Evolutionary conservation across 2,797 vertebrate species (phyloP).

Genomic region (Sternarchorhynchus goeldii): DNA sequence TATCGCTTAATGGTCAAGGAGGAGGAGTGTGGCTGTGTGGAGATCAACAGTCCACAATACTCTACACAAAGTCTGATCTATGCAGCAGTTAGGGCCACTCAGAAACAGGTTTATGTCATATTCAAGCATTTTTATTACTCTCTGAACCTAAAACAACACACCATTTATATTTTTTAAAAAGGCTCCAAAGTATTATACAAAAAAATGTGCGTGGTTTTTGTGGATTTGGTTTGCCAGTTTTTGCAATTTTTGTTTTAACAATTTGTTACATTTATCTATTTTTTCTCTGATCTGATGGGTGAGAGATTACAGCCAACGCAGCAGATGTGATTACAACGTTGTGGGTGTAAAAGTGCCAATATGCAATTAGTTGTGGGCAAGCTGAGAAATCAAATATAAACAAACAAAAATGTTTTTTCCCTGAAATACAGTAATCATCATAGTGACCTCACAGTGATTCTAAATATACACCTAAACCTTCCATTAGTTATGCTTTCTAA

Average conservation of each 20-base stretch:
- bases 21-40: background rate
- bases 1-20: conserved; percentile 11
- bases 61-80: conserved; percentile 23
- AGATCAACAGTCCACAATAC: conserved; percentile 16
- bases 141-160: background rate
- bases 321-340: conserved; percentile 38
- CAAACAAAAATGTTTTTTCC: background rate
- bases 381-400: conserved; percentile 39
- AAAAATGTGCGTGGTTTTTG: no score
- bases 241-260: background rate
- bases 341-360: conserved; percentile 47
- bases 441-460: conserved; percentile 19
- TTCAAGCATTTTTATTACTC: background rate
- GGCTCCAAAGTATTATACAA: no score
- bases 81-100: conserved; percentile 5
- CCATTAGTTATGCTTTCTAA: conserved; percentile 43
- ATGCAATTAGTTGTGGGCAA: conserved; percentile 37
- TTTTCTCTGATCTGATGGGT: conserved; percentile 2
- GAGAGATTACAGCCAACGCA: conserved; percentile 34
- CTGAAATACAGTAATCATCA: conserved; percentile 12
- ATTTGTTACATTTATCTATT: background rate
- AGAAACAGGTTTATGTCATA: conserved; percentile 20
- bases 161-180: background rate
- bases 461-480: conserved; percentile 37
- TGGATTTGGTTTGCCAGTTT: background rate